A percentile compares a stretch with the other conserved stretches of the same genome.
phyloP scores from a whole-genome alignment of 2,113 vertebrate genomes.

The Xiphophorus hellerii region DNA sequence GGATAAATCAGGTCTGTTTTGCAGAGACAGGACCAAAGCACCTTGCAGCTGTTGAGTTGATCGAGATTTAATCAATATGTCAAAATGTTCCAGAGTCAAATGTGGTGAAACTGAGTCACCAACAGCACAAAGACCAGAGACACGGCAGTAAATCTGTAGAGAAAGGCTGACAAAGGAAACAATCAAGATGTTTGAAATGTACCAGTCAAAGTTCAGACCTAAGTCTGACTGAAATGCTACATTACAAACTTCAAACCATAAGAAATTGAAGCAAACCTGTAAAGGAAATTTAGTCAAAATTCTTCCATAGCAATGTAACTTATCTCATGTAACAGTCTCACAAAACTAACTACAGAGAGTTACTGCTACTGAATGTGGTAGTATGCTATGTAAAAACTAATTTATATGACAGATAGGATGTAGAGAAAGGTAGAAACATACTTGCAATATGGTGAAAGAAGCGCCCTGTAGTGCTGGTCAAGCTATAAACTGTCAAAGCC shows the following conservation, averaged over 20 bases:
- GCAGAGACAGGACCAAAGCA: background rate
- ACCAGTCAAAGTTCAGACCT: background rate
- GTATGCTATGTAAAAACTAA: background rate
- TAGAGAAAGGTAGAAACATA: conserved; percentile 46
- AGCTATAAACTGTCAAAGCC: conserved; percentile 48
- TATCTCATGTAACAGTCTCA: background rate
- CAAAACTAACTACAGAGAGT: background rate
- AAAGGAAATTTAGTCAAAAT: background rate
- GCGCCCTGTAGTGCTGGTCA: conserved; percentile 70
- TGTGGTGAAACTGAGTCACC: background rate
- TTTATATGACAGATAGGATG: background rate
- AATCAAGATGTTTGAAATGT: background rate
- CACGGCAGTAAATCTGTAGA: background rate
- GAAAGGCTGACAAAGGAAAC: background rate
- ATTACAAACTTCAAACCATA: background rate
- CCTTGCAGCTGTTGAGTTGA: background rate
- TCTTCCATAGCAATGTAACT: background rate
- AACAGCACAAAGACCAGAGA: background rate
- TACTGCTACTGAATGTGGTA: no score
- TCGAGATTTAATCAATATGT: background rate
- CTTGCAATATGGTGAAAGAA: conserved; percentile 71
- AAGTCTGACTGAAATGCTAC: background rate
- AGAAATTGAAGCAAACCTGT: background rate
- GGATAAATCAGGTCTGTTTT: background rate
- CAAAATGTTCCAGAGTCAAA: background rate